These are phyloP conservation scores for Anser brachyrhynchus DNA, from an alignment of 2,113 vertebrate genomes.

Conservation along the genomic window DNA sequence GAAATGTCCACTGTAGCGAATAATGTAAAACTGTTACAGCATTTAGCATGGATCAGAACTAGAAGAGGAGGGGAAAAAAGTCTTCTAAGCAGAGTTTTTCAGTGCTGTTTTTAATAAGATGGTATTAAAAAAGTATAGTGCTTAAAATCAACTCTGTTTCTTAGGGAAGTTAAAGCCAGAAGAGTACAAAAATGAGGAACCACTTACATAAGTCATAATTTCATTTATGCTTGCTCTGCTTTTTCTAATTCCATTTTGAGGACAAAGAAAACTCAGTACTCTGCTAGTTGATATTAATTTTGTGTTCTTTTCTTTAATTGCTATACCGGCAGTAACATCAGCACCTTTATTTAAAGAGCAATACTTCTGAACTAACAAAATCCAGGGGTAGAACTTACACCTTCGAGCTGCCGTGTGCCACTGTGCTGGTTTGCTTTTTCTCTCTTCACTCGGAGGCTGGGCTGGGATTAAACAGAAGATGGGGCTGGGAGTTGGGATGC, in stretches of 20 bases:
- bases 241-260: constrained; percentile 49
- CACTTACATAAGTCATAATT: constrained; percentile 37
- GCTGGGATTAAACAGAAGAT: background rate
- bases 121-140: background rate
- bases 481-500: background rate
- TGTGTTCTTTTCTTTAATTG: constrained; percentile 29
- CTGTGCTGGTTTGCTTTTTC: background rate
- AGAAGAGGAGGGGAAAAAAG: background rate
- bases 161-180: constrained; percentile 48
- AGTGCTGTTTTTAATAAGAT: background rate
- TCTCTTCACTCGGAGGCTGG: background rate
- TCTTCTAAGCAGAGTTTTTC: background rate
- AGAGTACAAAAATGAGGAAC: constrained; percentile 41
- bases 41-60: background rate
- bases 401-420: background rate
- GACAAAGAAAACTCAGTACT: background rate
- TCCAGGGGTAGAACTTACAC: constrained; percentile 59
- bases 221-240: constrained; percentile 63
- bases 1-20: background rate
- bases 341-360: constrained; percentile 26
- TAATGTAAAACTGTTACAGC: background rate
- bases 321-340: background rate
- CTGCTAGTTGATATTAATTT: constrained; percentile 13
- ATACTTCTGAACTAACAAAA: background rate
- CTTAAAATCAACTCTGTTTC: background rate